Conservation (phyloP, 2,888 invertebrate species). For the Nomada ferruginata region DNA sequence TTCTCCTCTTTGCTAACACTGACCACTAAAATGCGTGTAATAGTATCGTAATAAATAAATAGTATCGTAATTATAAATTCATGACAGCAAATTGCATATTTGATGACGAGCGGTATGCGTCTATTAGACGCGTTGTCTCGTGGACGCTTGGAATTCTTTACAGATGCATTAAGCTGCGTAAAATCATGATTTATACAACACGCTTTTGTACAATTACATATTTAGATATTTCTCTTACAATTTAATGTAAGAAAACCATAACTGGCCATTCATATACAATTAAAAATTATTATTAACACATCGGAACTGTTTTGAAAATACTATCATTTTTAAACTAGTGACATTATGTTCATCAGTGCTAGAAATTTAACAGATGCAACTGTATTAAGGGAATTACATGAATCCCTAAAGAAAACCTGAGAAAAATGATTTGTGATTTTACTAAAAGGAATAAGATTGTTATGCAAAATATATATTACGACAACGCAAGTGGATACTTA, state of each 20-base stretch:
- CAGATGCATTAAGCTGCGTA: too few species aligned
- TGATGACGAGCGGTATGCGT: too few species aligned
- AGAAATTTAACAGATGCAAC: neutral
- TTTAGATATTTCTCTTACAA: too few species aligned
- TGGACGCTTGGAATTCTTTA: too few species aligned
- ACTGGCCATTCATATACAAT: neutral
- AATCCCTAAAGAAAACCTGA: slow-evolving; percentile 15
- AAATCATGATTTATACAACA: too few species aligned
- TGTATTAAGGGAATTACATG: slow-evolving; percentile 1
- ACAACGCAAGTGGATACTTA: neutral
- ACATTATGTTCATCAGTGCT: slow-evolving; percentile 12
- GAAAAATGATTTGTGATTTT: slow-evolving; percentile 12
- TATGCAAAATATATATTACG: neutral
- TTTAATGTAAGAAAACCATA: neutral
- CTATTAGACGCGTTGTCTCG: too few species aligned
- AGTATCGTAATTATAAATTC: too few species aligned
- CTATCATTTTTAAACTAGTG: slow-evolving; percentile 18
- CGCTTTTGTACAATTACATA: neutral
- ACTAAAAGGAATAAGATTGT: neutral
- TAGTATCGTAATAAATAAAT: neutral
- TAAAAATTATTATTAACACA: neutral
- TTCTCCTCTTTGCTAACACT: neutral
- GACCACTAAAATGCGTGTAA: neutral
- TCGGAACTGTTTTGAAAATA: neutral
- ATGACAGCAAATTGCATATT: too few species aligned